These are phyloP conservation scores for Nycticryphes semicollaris DNA, from an alignment of 2,113 vertebrate species.

Conservation along the genomic window DNA sequence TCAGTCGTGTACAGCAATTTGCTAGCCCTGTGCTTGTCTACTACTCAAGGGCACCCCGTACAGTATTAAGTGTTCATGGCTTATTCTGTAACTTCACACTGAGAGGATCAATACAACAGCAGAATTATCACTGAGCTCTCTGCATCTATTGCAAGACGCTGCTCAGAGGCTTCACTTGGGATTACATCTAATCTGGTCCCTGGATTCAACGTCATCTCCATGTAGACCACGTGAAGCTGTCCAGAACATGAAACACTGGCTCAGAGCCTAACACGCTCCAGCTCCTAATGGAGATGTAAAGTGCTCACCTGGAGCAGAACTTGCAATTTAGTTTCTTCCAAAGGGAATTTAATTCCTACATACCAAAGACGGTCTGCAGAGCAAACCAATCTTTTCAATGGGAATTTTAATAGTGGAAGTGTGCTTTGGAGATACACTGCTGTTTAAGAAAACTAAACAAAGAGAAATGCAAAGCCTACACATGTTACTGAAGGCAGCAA, in stretches of 20 bases:
- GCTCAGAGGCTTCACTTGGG: neutral
- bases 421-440: neutral
- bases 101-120: neutral
- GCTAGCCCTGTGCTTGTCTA: neutral
- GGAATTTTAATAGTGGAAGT: neutral
- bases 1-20: neutral
- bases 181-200: neutral
- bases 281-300: neutral
- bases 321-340: neutral
- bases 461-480: neutral
- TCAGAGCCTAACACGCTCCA: neutral
- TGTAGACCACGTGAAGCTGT: accelerated
- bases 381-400: neutral
- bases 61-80: neutral
- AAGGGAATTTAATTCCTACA: neutral
- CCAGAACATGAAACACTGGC: neutral
- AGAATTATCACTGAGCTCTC: neutral
- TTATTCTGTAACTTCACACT: neutral
- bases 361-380: neutral
- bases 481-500: neutral
- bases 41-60: neutral
- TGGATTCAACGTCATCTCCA: neutral
- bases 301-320: neutral
- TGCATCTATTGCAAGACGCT: neutral
- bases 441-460: neutral